Evolutionary conservation across 92 coral and sea anemone genomes (phyloP).

Genomic region (Zoanthus solanderi): DNA sequence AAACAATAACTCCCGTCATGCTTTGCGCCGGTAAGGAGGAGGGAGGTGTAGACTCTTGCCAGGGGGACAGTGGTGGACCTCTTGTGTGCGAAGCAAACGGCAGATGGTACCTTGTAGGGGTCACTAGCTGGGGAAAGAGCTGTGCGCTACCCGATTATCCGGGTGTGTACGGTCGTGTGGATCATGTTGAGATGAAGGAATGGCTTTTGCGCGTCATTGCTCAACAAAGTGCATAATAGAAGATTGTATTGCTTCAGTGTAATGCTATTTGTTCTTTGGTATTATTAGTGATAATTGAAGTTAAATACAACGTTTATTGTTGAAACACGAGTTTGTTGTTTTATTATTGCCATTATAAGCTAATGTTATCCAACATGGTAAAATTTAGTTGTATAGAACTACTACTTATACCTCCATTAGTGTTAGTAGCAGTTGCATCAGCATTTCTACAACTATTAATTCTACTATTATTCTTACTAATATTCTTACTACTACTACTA

Average conservation of each 20-base stretch:
- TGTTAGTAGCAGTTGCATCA: neutral
- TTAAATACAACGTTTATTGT: neutral
- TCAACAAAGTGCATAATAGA: neutral
- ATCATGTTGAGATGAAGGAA: constrained; percentile 51
- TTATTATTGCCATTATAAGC: neutral
- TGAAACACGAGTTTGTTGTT: neutral
- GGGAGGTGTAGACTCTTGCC: constrained; percentile 83
- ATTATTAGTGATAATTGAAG: neutral
- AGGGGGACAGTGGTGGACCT: constrained; percentile 94
- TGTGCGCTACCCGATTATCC: constrained; percentile 80
- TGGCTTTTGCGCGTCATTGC: constrained; percentile 71
- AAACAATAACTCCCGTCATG: constrained; percentile 73
- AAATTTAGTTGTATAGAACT: too few relatives aligned
- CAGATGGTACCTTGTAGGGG: constrained; percentile 85
- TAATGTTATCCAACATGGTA: too few relatives aligned
- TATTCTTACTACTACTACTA: neutral
- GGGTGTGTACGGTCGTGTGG: constrained; percentile 86
- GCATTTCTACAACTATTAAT: neutral
- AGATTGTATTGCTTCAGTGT: neutral
- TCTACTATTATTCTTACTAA: neutral
- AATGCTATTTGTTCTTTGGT: neutral
- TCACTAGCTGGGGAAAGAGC: constrained; percentile 93
- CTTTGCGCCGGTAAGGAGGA: constrained; percentile 75
- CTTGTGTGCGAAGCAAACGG: constrained; percentile 88
- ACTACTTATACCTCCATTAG: neutral